Percentiles rank a stretch among this genome's conserved stretches.
Conservation (phyloP, 30 jellyfish, hydroid and myxozoan genomes). For the Aurelia sp. region DNA sequence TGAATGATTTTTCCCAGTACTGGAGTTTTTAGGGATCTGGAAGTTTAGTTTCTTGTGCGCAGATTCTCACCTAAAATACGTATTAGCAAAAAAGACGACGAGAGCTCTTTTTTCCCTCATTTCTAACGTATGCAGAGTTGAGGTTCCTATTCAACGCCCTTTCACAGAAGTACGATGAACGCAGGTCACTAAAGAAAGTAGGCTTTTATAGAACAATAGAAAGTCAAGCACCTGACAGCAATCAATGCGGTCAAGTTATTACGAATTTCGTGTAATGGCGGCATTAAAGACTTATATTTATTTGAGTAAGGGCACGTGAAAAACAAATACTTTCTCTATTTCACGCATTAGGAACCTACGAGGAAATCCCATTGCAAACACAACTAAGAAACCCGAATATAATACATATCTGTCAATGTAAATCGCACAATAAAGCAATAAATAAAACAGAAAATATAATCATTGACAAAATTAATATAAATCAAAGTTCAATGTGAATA, state of each 20-base stretch:
- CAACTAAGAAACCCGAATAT: conserved; percentile 28
- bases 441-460: background rate
- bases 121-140: no score
- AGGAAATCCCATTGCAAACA: conserved; percentile 57
- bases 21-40: no score
- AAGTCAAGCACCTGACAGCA: background rate
- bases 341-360: conserved; percentile 38
- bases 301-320: conserved; percentile 39
- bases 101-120: no score
- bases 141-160: no score
- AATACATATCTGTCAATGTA: conserved; percentile 5
- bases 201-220: no score
- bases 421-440: background rate
- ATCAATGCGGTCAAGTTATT: background rate
- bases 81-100: no score
- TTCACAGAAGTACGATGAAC: no score
- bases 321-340: conserved; percentile 38
- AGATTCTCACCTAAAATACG: no score
- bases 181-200: no score
- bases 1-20: no score
- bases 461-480: background rate
- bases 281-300: conserved; percentile 46
- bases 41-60: no score
- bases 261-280: conserved; percentile 14
- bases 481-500: background rate